phyloP scores from a whole-genome alignment of 1,140 invertebrate species.

The fruit fly (Drosophila melanogaster) region DNA sequence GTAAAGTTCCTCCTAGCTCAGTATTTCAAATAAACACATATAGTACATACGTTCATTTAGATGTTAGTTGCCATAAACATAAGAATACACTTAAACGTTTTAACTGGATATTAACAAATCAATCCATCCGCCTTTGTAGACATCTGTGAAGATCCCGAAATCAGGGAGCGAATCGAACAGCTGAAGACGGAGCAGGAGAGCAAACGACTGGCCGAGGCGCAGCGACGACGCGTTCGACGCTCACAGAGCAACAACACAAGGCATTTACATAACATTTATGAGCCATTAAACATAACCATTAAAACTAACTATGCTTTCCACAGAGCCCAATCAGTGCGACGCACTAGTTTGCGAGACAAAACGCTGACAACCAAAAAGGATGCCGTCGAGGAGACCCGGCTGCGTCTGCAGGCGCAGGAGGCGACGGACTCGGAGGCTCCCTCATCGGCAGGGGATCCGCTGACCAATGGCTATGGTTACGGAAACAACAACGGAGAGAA shows the following conservation, averaged over 20 bases:
- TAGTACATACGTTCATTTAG: no score
- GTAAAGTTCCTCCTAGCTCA: no score
- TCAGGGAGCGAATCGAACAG: constrained; percentile 95
- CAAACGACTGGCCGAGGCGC: constrained; percentile 88
- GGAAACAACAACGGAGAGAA: constrained; percentile 59
- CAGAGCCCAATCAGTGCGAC: constrained; percentile 94
- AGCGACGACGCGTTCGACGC: constrained; percentile 87
- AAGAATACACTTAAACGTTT: no score
- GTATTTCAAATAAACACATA: no score
- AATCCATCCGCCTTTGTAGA: constrained; percentile 86
- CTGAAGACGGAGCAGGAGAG: constrained; percentile 95
- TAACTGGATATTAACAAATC: neutral
- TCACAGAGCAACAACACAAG: constrained; percentile 88
- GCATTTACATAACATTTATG: neutral
- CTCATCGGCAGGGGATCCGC: constrained; percentile 19
- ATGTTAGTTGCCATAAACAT: no score
- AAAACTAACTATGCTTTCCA: neutral
- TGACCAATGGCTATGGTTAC: constrained; percentile 69
- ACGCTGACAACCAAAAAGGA: constrained; percentile 97
- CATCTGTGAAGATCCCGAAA: constrained; percentile 97
- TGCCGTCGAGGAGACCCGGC: constrained; percentile 94
- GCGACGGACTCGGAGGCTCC: constrained; percentile 65
- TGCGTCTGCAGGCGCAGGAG: constrained; percentile 89
- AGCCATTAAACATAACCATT: constrained; percentile 27
- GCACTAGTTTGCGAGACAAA: constrained; percentile 97